Evolutionary conservation across 2,797 vertebrate species (phyloP).

Genomic region (Ceyx erithaca): DNA sequence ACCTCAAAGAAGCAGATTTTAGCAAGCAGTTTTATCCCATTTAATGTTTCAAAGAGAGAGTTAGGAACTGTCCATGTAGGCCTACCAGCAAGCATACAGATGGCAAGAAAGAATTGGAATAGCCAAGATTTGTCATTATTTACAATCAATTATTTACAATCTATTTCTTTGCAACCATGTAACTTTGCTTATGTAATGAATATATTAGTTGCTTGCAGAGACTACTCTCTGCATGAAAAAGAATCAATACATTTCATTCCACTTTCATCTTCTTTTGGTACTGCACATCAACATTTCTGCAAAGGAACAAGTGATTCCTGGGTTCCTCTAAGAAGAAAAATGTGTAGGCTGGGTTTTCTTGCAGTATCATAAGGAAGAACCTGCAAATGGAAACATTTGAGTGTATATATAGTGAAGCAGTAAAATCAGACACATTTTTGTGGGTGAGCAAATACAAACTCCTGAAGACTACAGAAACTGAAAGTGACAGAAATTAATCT

Average conservation of each 20-base stretch:
- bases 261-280: neutral
- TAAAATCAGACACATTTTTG: neutral
- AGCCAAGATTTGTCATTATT: neutral
- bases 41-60: neutral
- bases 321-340: slow-evolving; percentile 5
- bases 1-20: neutral
- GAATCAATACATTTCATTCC: neutral
- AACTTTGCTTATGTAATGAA: neutral
- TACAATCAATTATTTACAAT: neutral
- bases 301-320: slow-evolving; percentile 15
- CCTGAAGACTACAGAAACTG: neutral
- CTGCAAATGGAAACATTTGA: slow-evolving; percentile 4
- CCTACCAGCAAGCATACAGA: neutral
- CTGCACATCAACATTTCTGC: neutral
- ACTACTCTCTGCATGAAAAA: neutral
- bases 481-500: neutral
- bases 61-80: neutral
- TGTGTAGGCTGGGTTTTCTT: slow-evolving; percentile 30
- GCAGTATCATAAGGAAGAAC: slow-evolving; percentile 9
- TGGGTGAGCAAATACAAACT: neutral
- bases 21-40: neutral
- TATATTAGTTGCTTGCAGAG: neutral
- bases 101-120: neutral
- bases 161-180: neutral
- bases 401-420: neutral